Evolutionary conservation across 2,113 vertebrate genomes (phyloP).

Genomic region (Neolamprologus tretocephalus): DNA sequence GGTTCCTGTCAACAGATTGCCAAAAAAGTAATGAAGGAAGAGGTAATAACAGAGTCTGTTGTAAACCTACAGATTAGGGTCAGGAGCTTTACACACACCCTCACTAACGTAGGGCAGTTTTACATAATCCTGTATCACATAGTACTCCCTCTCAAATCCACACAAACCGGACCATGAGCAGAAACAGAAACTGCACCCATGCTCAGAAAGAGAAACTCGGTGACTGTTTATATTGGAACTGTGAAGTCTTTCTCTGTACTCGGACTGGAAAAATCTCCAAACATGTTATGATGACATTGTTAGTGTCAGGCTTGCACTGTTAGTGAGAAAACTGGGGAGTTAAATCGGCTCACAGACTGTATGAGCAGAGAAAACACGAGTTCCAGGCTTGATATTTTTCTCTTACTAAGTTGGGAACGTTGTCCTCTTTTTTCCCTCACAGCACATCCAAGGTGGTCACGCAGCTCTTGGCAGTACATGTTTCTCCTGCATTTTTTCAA

Average conservation of each 20-base stretch:
- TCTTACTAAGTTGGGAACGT: not conserved
- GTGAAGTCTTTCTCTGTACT: not conserved
- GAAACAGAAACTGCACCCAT: not conserved
- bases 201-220: not conserved
- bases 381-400: not conserved
- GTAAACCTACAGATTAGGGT: not conserved
- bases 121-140: not conserved
- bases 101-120: not conserved
- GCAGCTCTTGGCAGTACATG: not conserved
- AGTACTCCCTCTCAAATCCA: not conserved
- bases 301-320: not conserved
- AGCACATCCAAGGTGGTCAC: not conserved
- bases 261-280: not conserved
- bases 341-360: not conserved
- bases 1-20: not conserved
- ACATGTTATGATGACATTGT: not conserved
- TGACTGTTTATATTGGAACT: not conserved
- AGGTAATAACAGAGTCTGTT: not conserved
- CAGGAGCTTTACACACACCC: not conserved
- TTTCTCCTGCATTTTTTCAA: fast-evolving
- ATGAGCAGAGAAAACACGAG: not conserved
- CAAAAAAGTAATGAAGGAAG: not conserved
- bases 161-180: not conserved
- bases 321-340: not conserved
- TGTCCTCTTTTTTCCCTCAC: not conserved